Percentiles rank a stretch among this genome's conserved stretches.
phyloP scores from a whole-genome alignment of 2,888 invertebrate species.

The Petrolisthes manimaculis region DNA sequence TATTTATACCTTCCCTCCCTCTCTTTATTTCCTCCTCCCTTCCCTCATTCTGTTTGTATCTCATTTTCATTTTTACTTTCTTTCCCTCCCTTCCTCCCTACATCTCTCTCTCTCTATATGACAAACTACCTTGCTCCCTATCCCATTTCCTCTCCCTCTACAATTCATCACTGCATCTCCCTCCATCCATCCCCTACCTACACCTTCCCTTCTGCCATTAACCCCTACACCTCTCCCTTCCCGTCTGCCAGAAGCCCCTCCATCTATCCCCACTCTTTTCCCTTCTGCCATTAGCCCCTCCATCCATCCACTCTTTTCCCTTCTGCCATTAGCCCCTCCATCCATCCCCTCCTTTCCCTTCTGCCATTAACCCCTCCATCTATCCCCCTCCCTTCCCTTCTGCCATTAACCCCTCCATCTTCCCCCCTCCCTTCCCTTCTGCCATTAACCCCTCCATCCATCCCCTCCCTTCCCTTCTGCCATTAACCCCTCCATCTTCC shows the following conservation, averaged over 20 bases:
- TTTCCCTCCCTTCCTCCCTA: background rate
- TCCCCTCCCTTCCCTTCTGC: constrained; percentile 9
- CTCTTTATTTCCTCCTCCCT: background rate
- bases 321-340: background rate
- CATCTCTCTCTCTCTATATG: constrained; percentile 11
- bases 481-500: background rate
- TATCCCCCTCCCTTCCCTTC: constrained; percentile 2
- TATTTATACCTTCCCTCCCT: too few species aligned
- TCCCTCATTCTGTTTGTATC: background rate
- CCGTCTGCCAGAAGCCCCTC: background rate
- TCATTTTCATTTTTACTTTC: background rate
- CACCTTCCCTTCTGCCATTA: background rate
- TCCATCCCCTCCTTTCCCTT: background rate
- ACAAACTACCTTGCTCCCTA: constrained; percentile 7
- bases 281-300: constrained; percentile 3
- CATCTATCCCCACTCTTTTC: background rate
- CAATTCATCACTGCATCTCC: constrained; percentile 13
- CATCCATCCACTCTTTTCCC: constrained; percentile 1
- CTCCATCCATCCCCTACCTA: constrained; percentile 11
- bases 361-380: background rate
- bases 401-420: background rate
- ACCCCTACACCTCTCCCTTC: background rate
- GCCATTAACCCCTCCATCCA: background rate
- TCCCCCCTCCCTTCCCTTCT: background rate
- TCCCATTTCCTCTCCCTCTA: background rate